Conservation (phyloP, 2,888 invertebrate genomes). For the Adelphocoris suturalis region DNA sequence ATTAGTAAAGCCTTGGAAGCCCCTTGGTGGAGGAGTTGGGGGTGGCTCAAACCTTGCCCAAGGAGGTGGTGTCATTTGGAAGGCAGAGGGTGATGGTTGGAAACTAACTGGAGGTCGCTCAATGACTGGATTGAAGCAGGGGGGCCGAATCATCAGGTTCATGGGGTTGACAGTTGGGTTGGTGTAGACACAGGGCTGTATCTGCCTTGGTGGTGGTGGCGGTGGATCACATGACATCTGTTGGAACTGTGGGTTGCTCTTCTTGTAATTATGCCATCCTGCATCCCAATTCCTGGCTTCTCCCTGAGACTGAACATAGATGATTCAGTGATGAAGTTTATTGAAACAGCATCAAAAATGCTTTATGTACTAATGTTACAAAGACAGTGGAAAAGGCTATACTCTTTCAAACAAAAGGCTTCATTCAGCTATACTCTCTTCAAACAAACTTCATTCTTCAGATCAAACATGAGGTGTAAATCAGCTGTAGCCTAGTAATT, state of each 20-base stretch:
- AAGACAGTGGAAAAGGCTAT: no score
- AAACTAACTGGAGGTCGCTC: conserved; percentile 53
- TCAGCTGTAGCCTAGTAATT: no score
- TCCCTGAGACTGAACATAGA: conserved; percentile 40
- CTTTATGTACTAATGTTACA: no score
- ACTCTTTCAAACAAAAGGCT: no score
- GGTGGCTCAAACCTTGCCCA: conserved; percentile 63
- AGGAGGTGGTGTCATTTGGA: conserved; percentile 35
- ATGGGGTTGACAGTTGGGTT: conserved; percentile 62
- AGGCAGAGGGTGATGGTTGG: conserved; percentile 38
- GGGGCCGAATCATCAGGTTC: conserved; percentile 60
- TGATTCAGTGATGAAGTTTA: no score
- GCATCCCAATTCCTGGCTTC: conserved; percentile 64
- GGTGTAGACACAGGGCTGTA: conserved; percentile 56
- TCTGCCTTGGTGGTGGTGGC: conserved; percentile 59
- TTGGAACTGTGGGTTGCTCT: conserved; percentile 17
- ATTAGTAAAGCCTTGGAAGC: conserved; percentile 21
- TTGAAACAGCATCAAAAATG: no score
- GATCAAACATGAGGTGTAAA: no score
- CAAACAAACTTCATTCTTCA: no score
- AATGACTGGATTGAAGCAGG: conserved; percentile 63
- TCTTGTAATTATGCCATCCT: conserved; percentile 71
- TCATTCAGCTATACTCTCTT: no score
- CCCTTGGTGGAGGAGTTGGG: conserved; percentile 58
- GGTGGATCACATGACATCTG: conserved; percentile 55